Evolutionary conservation across 2,113 vertebrate species (phyloP).

Genomic region (Otolemur garnettii): DNA sequence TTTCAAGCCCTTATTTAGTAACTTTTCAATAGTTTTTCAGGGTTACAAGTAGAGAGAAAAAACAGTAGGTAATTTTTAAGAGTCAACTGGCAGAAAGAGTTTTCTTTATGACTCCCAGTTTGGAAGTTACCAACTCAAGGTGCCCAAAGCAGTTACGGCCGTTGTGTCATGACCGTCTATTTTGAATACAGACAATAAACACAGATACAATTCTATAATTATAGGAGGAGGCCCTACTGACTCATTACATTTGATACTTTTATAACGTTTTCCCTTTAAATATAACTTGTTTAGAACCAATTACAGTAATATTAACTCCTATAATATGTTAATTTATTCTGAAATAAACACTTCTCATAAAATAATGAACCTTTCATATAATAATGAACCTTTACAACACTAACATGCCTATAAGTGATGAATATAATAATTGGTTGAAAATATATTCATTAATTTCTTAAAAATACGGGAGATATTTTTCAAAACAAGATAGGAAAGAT

Average conservation of each 20-base stretch:
- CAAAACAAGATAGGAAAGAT: neutral
- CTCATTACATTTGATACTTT: neutral
- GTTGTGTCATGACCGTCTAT: neutral
- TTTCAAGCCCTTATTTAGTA: neutral
- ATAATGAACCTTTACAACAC: neutral
- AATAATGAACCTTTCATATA: neutral
- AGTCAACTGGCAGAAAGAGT: neutral
- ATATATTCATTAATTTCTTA: conserved; percentile 28
- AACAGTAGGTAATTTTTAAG: neutral
- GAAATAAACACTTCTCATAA: neutral
- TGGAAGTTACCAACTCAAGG: neutral
- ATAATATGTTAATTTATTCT: neutral
- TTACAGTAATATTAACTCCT: neutral
- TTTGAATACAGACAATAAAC: neutral
- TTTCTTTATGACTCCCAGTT: neutral
- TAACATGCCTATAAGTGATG: neutral
- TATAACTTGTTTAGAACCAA: neutral
- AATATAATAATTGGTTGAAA: neutral
- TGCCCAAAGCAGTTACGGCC: neutral
- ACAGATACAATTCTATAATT: neutral
- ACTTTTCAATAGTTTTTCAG: neutral
- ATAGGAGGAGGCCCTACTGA: neutral
- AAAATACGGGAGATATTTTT: neutral
- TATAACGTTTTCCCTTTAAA: conserved; percentile 35
- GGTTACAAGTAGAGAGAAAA: neutral